phyloP scores from a whole-genome alignment of 2,113 vertebrate genomes.

The Jacana jacana region DNA sequence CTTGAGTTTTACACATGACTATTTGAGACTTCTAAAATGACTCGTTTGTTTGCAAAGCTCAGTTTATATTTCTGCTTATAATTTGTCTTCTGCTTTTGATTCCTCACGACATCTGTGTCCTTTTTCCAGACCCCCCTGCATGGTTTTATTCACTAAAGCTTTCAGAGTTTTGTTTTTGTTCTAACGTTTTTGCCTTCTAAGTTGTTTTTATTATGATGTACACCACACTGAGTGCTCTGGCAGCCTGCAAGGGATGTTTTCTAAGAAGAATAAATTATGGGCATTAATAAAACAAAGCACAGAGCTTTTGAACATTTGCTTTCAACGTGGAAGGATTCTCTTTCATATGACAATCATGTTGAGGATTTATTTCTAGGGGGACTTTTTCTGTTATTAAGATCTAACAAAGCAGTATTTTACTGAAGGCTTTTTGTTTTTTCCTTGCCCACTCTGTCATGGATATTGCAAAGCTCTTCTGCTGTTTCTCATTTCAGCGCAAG shows the following conservation, averaged over 20 bases:
- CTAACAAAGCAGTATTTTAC: slow-evolving; percentile 41
- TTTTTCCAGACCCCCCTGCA: slow-evolving; percentile 57
- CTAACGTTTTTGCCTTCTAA: slow-evolving; percentile 16
- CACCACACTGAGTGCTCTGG: slow-evolving; percentile 52
- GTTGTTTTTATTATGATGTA: slow-evolving; percentile 57
- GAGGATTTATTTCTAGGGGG: slow-evolving; percentile 50
- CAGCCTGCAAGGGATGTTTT: slow-evolving; percentile 45
- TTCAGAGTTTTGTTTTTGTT: slow-evolving; percentile 56
- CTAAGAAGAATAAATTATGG: slow-evolving; percentile 65
- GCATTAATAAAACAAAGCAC: slow-evolving; percentile 59
- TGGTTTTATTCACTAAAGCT: slow-evolving; percentile 57
- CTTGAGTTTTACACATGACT: background rate
- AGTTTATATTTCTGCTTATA: slow-evolving; percentile 47
- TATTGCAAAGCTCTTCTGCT: slow-evolving; percentile 34
- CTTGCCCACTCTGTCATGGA: background rate
- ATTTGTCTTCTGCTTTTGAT: slow-evolving; percentile 62
- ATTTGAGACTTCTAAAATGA: background rate
- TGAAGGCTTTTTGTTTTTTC: slow-evolving; percentile 11
- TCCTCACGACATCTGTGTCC: slow-evolving; percentile 53
- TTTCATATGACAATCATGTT: slow-evolving; percentile 52
- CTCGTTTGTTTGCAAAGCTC: slow-evolving; percentile 31
- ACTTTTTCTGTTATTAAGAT: slow-evolving; percentile 46
- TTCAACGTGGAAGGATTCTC: slow-evolving; percentile 52
- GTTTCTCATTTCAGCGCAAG: slow-evolving; percentile 53
- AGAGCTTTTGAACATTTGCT: slow-evolving; percentile 65